A percentile compares a stretch with the other conserved stretches of the same genome.
Conservation (phyloP, 2,888 invertebrate genomes). For the Lasioglossum leucozonium region DNA sequence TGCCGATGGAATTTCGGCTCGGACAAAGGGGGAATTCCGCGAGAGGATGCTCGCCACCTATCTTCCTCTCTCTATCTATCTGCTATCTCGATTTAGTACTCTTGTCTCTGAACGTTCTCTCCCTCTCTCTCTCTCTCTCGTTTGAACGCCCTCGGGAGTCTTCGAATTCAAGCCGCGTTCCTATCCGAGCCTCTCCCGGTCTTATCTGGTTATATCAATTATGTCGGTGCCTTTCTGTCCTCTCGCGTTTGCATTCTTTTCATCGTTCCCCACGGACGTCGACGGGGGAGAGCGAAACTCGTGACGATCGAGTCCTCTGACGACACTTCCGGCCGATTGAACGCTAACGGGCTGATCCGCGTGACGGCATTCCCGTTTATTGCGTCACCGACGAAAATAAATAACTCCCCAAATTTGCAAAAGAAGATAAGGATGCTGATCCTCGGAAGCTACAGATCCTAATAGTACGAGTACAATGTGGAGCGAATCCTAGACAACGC, state of each 20-base stretch:
- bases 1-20: constrained; percentile 66
- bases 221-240: constrained; percentile 57
- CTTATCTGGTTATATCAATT: constrained; percentile 73
- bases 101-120: background rate
- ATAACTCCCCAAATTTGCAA: background rate
- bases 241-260: constrained; percentile 52
- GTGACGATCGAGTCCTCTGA: constrained; percentile 45
- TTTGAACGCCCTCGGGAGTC: constrained; percentile 26
- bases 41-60: constrained; percentile 23
- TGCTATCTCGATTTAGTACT: background rate
- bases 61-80: background rate
- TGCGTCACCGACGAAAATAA: background rate
- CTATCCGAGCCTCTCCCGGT: constrained; percentile 41
- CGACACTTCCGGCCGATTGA: constrained; percentile 60
- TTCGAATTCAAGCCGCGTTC: constrained; percentile 67
- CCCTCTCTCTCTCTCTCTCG: background rate
- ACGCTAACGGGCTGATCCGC: constrained; percentile 7
- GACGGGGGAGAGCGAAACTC: background rate
- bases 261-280: constrained; percentile 19
- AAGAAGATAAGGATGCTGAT: background rate
- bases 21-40: constrained; percentile 67
- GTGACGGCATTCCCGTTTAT: background rate
- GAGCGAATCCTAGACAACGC: background rate
- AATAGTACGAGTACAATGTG: background rate
- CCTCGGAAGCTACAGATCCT: background rate